Evolutionary conservation across 2,113 vertebrate genomes (phyloP), one percentile per base, ranked within the genome.

Genomic region (Caracal caracal): DNA sequence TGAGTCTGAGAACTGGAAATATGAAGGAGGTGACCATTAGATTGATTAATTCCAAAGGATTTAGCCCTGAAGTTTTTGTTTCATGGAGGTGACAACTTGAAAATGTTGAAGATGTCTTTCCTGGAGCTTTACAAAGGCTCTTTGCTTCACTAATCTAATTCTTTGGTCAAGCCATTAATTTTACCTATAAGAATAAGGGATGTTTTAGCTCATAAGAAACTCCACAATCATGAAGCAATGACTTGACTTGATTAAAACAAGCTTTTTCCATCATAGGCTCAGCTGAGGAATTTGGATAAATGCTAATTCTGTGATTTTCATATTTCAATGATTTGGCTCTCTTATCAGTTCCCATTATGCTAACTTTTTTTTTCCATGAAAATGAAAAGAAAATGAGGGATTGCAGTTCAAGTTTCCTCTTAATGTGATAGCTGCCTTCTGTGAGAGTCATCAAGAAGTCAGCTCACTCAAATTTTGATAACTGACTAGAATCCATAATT

Each of bases 261-360:
- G 30, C 9, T 96, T 63, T 94, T 97, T 95, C 78, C 65, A 96
- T 90, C 81, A 96, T 97, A 97, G 35, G 2, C 30, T 97, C 63
- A 92, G 63, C 59, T 82, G 61, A 98, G 3, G 82, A 97, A 96
- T 94, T 93, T 92, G 92, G 83, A 93, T 96, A 98, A 98, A 98
- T 94, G 30, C 2, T 96, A 98, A 97, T 98, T 95, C 63, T 97
- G 11, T 97, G 93, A 96, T 98, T 98, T 98, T 97, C 43, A 65
- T 95, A 87, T 95, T 98, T 97, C 96, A 97, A 49, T 90, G 95
- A 91, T 47, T 98, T 94, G 37, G 1, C 15, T 98, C 3, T 96
- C 65, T 96, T 97, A 97, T 96, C n/a, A 76, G 5, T 94, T 96
- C 33, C 40, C 30, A 30, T 96, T 97, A 65, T 59, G 78, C 9